These are phyloP conservation scores for Illadopsis cleaveri DNA, from an alignment of 2,113 vertebrate species.

Conservation along the genomic window DNA sequence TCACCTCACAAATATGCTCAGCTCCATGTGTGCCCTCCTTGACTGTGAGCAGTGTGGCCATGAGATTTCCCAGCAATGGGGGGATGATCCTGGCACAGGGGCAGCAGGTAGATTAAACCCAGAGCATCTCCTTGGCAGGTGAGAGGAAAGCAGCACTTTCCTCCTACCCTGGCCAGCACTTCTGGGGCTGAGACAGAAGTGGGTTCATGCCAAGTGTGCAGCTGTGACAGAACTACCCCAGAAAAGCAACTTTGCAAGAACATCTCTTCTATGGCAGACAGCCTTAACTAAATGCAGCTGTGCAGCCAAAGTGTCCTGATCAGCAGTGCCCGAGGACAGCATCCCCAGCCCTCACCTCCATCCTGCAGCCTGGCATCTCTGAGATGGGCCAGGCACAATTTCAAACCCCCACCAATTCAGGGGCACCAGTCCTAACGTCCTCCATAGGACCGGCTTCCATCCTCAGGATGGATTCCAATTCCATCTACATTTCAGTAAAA, in stretches of 20 bases:
- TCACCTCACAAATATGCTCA: neutral
- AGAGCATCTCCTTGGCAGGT: neutral
- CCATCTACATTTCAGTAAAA: neutral
- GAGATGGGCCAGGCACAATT: neutral
- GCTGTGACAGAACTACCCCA: neutral
- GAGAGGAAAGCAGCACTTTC: neutral
- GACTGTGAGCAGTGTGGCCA: neutral
- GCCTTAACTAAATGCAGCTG: neutral
- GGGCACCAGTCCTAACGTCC: neutral
- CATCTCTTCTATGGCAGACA: neutral
- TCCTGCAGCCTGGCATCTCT: neutral
- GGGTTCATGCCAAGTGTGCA: neutral
- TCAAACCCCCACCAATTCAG: neutral
- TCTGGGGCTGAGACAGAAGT: neutral
- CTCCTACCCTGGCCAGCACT: neutral
- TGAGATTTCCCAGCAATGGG: neutral
- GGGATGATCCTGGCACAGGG: too few relatives aligned
- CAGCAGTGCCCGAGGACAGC: neutral
- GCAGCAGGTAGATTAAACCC: neutral
- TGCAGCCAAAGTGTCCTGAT: neutral
- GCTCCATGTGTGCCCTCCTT: fast-evolving
- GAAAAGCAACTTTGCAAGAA: neutral
- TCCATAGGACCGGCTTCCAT: neutral
- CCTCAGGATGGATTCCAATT: neutral
- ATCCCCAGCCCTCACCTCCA: neutral